Evolutionary conservation across 2,797 vertebrate genomes (phyloP).

Genomic region (Ptychadena robeensis): DNA sequence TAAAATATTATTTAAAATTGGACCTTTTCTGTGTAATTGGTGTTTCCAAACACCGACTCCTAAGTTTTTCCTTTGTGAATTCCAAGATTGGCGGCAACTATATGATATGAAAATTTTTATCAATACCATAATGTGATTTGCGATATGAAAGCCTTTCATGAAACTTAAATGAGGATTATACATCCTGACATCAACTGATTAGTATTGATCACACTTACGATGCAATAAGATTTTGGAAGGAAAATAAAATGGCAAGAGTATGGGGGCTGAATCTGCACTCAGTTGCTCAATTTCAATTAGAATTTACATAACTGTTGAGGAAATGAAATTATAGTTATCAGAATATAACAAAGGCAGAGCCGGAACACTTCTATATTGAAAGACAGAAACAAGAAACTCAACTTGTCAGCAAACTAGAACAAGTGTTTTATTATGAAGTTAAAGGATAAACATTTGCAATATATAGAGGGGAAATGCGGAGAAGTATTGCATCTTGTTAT

Average conservation of each 20-base stretch:
- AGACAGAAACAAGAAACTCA: neutral
- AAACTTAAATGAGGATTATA: constrained; percentile 45
- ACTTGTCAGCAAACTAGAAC: constrained; percentile 9
- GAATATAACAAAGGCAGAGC: neutral
- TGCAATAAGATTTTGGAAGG: constrained; percentile 18
- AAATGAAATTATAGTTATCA: constrained; percentile 45
- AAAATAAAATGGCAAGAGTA: constrained; percentile 38
- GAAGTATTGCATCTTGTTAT: no score
- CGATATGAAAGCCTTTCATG: constrained; percentile 46
- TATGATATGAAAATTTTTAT: constrained; percentile 27
- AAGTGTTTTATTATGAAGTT: neutral
- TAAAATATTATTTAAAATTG: neutral
- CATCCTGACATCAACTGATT: constrained; percentile 47
- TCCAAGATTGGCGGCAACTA: neutral
- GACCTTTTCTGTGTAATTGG: neutral
- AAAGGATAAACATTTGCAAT: no score
- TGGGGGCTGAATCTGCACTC: constrained; percentile 7
- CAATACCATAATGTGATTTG: constrained; percentile 56
- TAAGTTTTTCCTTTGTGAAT: neutral
- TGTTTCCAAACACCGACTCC: neutral
- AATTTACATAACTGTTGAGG: constrained; percentile 48
- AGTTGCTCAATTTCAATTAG: constrained; percentile 53
- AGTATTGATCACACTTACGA: constrained; percentile 28
- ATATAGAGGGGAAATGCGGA: no score
- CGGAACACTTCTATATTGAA: constrained; percentile 3